Evolutionary conservation across 2,888 invertebrate genomes (phyloP).

Genomic region (Hymenopus coronatus): DNA sequence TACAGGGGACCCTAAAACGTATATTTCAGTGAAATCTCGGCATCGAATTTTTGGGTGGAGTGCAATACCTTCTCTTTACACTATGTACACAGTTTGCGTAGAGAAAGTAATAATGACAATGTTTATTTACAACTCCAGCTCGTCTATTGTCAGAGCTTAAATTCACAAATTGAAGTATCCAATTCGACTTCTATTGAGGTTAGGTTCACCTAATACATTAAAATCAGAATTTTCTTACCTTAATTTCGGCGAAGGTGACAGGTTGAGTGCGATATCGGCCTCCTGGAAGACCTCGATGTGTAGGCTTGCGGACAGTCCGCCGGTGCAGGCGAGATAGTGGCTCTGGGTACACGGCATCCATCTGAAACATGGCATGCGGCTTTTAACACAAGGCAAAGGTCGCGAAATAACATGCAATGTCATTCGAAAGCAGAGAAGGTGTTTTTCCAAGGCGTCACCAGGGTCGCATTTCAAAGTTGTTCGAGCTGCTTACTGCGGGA

Average conservation of each 20-base stretch:
- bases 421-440: not conserved
- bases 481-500: no score
- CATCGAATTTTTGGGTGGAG: no score
- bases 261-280: conserved; percentile 65
- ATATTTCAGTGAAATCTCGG: no score
- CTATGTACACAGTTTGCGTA: no score
- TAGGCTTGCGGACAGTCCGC: conserved; percentile 55
- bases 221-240: conserved; percentile 46
- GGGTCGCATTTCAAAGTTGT: not conserved
- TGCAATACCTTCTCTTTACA: no score
- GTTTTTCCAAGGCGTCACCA: not conserved
- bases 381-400: not conserved
- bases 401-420: not conserved
- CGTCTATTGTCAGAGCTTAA: no score
- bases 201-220: not conserved
- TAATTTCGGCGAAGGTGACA: conserved; percentile 73
- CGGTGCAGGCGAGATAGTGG: conserved; percentile 61
- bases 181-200: not conserved
- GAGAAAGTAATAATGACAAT: no score
- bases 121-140: no score
- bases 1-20: no score
- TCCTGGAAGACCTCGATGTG: conserved; percentile 48
- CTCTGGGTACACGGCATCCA: conserved; percentile 70
- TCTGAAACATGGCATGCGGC: conserved; percentile 36
- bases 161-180: no score